phyloP scores from a whole-genome alignment of 2,113 vertebrate species.

The Neogobius melanostomus region DNA sequence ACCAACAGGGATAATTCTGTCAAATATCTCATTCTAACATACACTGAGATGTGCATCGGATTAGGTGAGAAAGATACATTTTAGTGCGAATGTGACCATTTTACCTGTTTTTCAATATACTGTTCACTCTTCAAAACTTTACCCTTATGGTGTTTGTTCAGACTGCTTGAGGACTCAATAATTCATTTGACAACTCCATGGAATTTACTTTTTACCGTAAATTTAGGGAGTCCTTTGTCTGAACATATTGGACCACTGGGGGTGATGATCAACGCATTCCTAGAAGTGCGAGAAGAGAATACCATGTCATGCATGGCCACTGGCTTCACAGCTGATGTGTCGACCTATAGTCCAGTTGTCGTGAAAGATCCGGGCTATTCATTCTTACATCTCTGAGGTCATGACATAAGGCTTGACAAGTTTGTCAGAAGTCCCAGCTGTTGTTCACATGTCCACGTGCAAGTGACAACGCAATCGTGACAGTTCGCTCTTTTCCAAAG shows the following conservation, averaged over 20 bases:
- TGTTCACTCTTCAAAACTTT: too few species aligned
- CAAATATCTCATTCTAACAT: slow-evolving; percentile 8
- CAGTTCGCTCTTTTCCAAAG: neutral
- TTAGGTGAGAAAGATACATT: too few species aligned
- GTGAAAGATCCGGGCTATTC: neutral
- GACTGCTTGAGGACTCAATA: too few species aligned
- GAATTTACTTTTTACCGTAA: too few species aligned
- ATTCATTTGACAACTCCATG: too few species aligned
- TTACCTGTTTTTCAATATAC: too few species aligned
- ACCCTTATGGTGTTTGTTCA: too few species aligned
- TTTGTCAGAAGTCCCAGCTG: slow-evolving; percentile 3
- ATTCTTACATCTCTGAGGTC: neutral
- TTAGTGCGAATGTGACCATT: too few species aligned
- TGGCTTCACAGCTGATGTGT: neutral
- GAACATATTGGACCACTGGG: too few species aligned
- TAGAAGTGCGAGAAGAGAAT: too few species aligned
- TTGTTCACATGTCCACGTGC: neutral
- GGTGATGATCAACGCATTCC: too few species aligned
- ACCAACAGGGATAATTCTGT: slow-evolving; percentile 27
- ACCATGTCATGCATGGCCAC: neutral
- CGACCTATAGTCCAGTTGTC: neutral
- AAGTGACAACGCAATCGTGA: neutral
- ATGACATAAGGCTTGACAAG: neutral
- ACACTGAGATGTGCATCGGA: neutral
- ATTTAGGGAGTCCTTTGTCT: too few species aligned